These are phyloP conservation scores for Frankliniella fusca DNA, from an alignment of 2,888 invertebrate species.

Conservation along the genomic window DNA sequence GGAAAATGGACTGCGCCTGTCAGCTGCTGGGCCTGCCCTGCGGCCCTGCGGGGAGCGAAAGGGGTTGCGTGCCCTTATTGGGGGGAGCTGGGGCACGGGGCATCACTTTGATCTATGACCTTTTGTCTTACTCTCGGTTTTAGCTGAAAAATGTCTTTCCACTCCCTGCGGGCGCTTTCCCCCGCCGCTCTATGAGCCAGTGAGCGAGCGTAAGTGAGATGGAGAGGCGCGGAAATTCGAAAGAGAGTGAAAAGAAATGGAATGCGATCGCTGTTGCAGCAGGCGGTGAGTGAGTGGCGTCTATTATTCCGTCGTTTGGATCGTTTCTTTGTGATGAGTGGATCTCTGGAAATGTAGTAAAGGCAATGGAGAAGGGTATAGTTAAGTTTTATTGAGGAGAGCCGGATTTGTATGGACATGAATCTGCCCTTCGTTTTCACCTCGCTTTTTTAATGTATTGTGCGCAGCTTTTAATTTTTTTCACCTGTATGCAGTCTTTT, in stretches of 20 bases:
- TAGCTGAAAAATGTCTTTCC: background rate
- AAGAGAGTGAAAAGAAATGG: too few species aligned
- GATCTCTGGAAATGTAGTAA: too few species aligned
- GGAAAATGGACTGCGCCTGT: background rate
- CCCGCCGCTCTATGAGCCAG: too few species aligned
- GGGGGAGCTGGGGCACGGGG: background rate
- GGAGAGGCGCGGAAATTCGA: background rate
- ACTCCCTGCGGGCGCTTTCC: background rate
- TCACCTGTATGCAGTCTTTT: too few species aligned
- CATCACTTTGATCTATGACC: constrained; percentile 14
- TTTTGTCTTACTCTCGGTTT: constrained; percentile 1
- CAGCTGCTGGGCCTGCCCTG: background rate
- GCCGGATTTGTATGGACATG: too few species aligned
- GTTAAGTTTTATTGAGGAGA: too few species aligned
- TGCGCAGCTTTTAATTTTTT: too few species aligned
- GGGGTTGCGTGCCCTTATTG: background rate
- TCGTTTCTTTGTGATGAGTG: too few species aligned
- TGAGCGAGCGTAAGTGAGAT: background rate
- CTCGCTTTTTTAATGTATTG: too few species aligned
- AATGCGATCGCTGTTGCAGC: too few species aligned
- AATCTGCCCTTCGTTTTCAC: too few species aligned
- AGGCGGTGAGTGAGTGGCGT: background rate
- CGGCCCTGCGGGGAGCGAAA: background rate
- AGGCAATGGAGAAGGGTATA: too few species aligned
- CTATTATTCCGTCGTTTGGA: background rate